Evolutionary conservation across 2,888 invertebrate genomes (phyloP).

Genomic region (Allacma fusca): DNA sequence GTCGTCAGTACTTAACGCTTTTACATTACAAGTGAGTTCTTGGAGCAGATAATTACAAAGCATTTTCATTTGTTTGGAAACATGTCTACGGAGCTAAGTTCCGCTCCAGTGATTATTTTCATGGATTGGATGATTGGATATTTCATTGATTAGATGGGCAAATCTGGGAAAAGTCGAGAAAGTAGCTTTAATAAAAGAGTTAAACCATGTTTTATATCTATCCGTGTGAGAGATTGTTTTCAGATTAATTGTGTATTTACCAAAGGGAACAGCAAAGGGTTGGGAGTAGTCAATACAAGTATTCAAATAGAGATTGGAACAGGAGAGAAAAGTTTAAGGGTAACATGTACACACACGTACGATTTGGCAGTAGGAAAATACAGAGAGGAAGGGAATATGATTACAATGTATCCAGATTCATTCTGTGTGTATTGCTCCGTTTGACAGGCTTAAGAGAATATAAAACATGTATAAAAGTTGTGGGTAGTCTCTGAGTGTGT

Average conservation of each 20-base stretch:
- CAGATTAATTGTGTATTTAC: conserved; percentile 44
- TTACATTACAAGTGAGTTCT: background rate
- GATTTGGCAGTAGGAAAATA: background rate
- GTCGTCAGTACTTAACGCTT: background rate
- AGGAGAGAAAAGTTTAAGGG: background rate
- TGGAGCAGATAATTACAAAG: conserved; percentile 2
- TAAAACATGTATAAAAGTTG: background rate
- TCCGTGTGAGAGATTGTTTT: conserved; percentile 43
- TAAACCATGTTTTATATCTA: conserved; percentile 20
- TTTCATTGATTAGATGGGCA: conserved; percentile 41
- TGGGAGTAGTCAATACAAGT: conserved; percentile 21
- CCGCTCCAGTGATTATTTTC: background rate
- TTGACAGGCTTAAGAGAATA: conserved; percentile 4
- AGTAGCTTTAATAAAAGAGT: conserved; percentile 28
- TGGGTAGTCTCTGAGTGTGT: background rate
- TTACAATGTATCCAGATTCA: conserved; percentile 22
- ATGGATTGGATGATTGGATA: no score
- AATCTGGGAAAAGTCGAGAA: conserved; percentile 41
- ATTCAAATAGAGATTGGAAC: background rate
- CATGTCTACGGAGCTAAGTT: background rate
- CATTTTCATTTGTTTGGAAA: background rate
- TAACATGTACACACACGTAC: background rate
- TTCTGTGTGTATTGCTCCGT: background rate
- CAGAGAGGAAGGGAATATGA: background rate
- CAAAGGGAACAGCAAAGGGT: conserved; percentile 25